Evolutionary conservation across 2,797 vertebrate species (phyloP).

Genomic region (Leptodactylus fallax): DNA sequence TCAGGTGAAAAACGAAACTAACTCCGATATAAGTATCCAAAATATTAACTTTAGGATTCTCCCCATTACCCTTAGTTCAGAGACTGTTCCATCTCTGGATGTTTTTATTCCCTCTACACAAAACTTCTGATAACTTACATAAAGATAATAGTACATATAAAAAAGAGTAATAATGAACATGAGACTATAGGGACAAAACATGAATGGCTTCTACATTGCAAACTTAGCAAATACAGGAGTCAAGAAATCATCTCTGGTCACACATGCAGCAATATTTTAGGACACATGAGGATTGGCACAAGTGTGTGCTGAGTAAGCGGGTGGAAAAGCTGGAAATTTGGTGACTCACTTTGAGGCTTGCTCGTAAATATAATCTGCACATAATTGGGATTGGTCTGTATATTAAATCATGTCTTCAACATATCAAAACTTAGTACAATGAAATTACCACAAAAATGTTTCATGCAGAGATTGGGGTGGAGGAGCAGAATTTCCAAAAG

Average conservation of each 20-base stretch:
- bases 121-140: background rate
- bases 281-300: background rate
- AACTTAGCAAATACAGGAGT: background rate
- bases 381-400: background rate
- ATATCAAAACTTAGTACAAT: background rate
- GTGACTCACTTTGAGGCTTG: background rate
- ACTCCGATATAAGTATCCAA: background rate
- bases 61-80: background rate
- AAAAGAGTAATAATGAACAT: background rate
- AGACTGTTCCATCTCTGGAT: background rate
- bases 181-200: background rate
- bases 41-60: background rate
- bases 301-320: background rate
- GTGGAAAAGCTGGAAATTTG: background rate
- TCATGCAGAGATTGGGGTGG: too few relatives aligned
- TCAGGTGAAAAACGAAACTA: conserved; percentile 76
- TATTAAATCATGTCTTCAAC: background rate
- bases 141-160: background rate
- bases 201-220: background rate
- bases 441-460: background rate
- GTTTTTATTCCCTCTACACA: background rate
- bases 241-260: background rate
- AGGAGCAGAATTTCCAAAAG: background rate
- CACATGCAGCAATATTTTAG: background rate
- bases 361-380: background rate